phyloP scores from a whole-genome alignment of 2,888 invertebrate species.

The Uropetala carovei region DNA sequence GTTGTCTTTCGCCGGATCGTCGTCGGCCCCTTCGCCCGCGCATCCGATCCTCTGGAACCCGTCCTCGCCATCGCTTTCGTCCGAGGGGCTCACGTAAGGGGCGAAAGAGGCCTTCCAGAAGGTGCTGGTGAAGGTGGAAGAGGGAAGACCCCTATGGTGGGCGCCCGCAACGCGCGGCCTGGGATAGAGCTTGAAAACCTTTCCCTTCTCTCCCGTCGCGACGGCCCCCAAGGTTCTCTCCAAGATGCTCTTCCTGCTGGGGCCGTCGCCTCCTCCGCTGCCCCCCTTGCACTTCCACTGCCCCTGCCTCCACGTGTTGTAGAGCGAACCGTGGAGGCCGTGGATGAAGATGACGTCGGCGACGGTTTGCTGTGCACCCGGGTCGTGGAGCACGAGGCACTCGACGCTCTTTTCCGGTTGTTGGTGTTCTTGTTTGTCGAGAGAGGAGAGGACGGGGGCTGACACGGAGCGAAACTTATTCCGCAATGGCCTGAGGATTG shows the following conservation, averaged over 20 bases:
- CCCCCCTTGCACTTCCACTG: conserved; percentile 76
- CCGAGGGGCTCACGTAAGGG: neutral
- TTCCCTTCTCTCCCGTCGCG: conserved; percentile 61
- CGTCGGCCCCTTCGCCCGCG: neutral
- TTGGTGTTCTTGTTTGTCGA: conserved; percentile 65
- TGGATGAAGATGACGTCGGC: conserved; percentile 90
- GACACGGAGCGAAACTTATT: conserved; percentile 29
- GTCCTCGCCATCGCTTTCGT: neutral
- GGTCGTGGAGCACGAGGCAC: conserved; percentile 73
- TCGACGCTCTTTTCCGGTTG: conserved; percentile 73
- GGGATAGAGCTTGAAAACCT: conserved; percentile 69
- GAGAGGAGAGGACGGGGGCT: conserved; percentile 60
- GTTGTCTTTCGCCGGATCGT: conserved; percentile 1
- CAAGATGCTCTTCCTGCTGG: conserved; percentile 6
- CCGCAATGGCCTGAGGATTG: conserved; percentile 30
- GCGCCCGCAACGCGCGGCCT: conserved; percentile 44
- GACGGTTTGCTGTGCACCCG: conserved; percentile 69
- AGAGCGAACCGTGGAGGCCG: conserved; percentile 86
- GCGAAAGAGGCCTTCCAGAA: conserved; percentile 18
- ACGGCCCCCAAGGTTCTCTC: conserved; percentile 39
- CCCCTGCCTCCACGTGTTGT: conserved; percentile 90
- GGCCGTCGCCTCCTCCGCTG: conserved; percentile 21
- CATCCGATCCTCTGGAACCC: conserved; percentile 23
- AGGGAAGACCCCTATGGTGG: conserved; percentile 2
- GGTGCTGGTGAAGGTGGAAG: conserved; percentile 51